Conservation (phyloP, 1,140 invertebrate genomes). For the Drosophila albomicans region DNA sequence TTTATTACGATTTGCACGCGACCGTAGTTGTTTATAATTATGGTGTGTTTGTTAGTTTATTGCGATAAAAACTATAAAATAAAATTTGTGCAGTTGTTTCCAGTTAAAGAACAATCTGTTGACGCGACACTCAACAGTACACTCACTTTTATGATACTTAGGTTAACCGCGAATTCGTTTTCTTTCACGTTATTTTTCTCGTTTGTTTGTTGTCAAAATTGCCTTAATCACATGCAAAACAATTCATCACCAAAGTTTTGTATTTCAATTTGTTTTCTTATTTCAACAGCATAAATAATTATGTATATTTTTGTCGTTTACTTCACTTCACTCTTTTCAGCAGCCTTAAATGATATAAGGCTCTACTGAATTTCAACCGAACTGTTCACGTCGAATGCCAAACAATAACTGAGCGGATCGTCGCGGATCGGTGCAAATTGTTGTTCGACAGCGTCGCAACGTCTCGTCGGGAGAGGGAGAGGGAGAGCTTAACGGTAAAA, state of each 20-base stretch:
- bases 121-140: background rate
- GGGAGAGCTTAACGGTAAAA: slow-evolving; percentile 50
- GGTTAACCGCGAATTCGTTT: slow-evolving; percentile 11
- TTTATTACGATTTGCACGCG: slow-evolving; percentile 31
- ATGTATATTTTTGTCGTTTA: slow-evolving; percentile 1
- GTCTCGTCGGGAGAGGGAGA: background rate
- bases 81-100: background rate
- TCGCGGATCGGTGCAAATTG: slow-evolving; percentile 17
- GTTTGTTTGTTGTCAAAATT: slow-evolving; percentile 21
- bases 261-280: background rate
- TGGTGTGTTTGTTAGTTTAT: slow-evolving; percentile 15
- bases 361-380: slow-evolving; percentile 3
- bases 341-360: slow-evolving; percentile 21
- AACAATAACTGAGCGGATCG: slow-evolving; percentile 65
- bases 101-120: slow-evolving; percentile 13
- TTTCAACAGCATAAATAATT: slow-evolving; percentile 19
- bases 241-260: slow-evolving; percentile 20
- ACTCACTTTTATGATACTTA: slow-evolving; percentile 10
- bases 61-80: slow-evolving; percentile 14
- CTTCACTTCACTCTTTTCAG: slow-evolving; percentile 34
- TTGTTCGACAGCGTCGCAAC: background rate
- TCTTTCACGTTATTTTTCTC: slow-evolving; percentile 9
- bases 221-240: slow-evolving; percentile 24
- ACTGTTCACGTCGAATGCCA: slow-evolving; percentile 66
- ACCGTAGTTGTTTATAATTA: slow-evolving; percentile 20